Base-by-base conservation (phyloP, 2,113 vertebrate species). In the Zosterops hypoxanthus region DNA sequence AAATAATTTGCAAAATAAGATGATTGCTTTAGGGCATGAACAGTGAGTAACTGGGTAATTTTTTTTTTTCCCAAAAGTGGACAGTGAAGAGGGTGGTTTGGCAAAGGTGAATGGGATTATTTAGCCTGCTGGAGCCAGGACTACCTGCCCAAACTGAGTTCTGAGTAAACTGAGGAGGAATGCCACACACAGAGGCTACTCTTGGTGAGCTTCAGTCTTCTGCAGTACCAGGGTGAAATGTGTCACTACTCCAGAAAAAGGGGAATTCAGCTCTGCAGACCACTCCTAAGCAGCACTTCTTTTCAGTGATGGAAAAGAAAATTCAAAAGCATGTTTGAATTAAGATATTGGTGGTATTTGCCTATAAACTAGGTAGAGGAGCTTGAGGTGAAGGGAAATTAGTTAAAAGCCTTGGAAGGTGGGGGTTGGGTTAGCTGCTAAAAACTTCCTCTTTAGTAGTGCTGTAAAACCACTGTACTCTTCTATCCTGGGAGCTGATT, bases 1-100 rank as follows among this genome's bases (percentile, higher is more conserved):
- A 89, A 91, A 56, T 88, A 89, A 70, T 28, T 71, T 71, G 29
- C 49, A 55, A 91, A 95, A 90, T 41, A 50, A 86, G 59, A 42
- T 42, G 14, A 55, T 23, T 64, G 39, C 49, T 63, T 94, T 64
- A 73, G 21, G 66, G 33, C 14, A 26, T 5, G 14, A 77, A 50
- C 31, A 63, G 59, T 46, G 39, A 68, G 21, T 64, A 85, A 68
- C 75, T 72, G 71, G 44, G 2, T 73, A 1, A 39, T 79, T 71
- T 66, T 57, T 34, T 34, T 34, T 41, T 41, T 4, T 5, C 4
- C 26, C 10, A 52, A 19, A 92, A 44, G 44, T 87, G 33, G 65
- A 28, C 47, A 73, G 26, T 0, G 19, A 81, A 50, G n/a, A 87
- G 17, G 0, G 1, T 63, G 47, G 31, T 24, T 82, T 72, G 46